Base-by-base conservation (phyloP, 2,888 invertebrate genomes). In the Julus scanicus region DNA sequence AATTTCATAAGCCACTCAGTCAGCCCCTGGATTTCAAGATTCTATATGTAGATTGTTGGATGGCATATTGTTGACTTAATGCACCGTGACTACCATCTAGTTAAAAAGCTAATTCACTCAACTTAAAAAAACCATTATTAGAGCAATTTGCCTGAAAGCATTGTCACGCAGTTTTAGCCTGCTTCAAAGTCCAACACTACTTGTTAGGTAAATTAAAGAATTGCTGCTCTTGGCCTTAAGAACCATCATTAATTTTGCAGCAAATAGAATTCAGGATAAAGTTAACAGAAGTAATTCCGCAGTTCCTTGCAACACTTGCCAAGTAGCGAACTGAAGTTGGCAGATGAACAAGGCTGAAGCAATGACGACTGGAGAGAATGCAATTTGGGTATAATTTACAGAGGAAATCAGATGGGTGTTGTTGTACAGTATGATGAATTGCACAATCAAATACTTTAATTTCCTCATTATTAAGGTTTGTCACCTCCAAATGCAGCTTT, bases 261-360 rank as follows among this genome's bases (percentile, higher is more conserved):
- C 80, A 80, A 80, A 80, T 80, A 80, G 80, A 29, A 15, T 80
- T 80, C 13, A 80, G 80, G 37, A 80, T 80, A 37, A 80, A 80
- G 29, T 80, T 37, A 80, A 37, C 80, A 15, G 29, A 37, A 13
- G 13, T 29, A 80, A 80, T 80, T 13, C 11, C 37, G 29, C 37
- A 80, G 37, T 37, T 80, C 37, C 80, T 80, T 29, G 37, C 37
- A 80, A 37, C 80, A 37, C 37, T 80, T 80, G 80, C 80, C 80
- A 80, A 80, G 53, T 13, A 80, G 37, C 37, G 80, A 37, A 11
- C 80, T 9, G 37, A 80, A 80, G 29, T 80, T 80, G 80, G 80
- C 80, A 80, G 80, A 80, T 15, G 37, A 80, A 80, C 80, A 80
- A 80, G 80, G 80, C 80, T 80, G 80, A 80, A 80, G 80, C 80